Evolutionary conservation across 1,140 invertebrate genomes (phyloP).

Genomic region (Eciton burchellii): DNA sequence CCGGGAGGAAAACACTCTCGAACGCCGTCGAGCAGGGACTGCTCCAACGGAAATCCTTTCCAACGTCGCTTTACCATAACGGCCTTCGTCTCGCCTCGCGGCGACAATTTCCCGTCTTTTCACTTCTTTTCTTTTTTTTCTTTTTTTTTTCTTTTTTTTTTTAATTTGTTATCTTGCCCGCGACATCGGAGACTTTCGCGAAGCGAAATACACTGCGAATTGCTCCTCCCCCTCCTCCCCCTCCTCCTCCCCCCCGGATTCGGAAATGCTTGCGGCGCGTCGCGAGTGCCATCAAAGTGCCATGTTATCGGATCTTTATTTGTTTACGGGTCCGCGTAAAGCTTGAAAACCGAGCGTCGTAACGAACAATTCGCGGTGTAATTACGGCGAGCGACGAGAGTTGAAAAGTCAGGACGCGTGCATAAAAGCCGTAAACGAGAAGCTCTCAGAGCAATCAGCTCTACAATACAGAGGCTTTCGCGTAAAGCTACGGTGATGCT

Average conservation of each 20-base stretch:
- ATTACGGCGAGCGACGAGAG: constrained; percentile 33
- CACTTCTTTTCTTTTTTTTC: constrained; percentile 31
- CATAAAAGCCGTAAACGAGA: constrained; percentile 7
- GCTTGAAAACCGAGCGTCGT: neutral
- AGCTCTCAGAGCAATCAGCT: constrained; percentile 29
- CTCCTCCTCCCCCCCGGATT: too few relatives aligned
- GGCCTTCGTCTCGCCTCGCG: neutral
- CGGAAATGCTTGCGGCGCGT: neutral
- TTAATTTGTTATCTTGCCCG: constrained; percentile 20
- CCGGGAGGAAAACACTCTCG: constrained; percentile 20
- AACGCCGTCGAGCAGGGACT: constrained; percentile 10
- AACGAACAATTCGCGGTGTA: constrained; percentile 22
- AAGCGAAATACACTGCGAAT: too few relatives aligned
- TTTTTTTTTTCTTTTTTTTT: too few relatives aligned
- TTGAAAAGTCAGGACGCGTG: constrained; percentile 25
- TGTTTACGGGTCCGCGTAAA: neutral
- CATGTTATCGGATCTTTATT: constrained; percentile 1
- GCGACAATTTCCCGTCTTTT: neutral
- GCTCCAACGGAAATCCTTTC: constrained; percentile 33
- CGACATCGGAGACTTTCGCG: neutral
- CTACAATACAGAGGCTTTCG: constrained; percentile 16
- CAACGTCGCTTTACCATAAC: neutral
- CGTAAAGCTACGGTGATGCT: constrained; percentile 1
- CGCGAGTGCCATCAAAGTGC: constrained; percentile 11
- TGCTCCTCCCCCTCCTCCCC: too few relatives aligned